phyloP scores from a whole-genome alignment of 2,797 vertebrate species.

The Cyclopterus lumpus region DNA sequence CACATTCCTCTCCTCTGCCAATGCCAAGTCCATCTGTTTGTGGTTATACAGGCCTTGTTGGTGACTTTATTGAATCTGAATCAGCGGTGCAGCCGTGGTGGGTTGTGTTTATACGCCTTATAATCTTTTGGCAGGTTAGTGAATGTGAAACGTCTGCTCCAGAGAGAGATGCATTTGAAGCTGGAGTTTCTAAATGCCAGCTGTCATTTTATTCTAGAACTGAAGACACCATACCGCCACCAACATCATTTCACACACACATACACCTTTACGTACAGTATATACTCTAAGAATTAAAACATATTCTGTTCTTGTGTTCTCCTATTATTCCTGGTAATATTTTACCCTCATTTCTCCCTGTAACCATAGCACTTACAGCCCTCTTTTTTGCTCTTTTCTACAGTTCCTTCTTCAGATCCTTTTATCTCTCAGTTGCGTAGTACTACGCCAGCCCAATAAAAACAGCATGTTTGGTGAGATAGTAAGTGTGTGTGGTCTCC shows the following conservation, averaged over 20 bases:
- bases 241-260: background rate
- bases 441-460: conserved; percentile 21
- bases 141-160: conserved; percentile 29
- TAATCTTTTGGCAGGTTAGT: conserved; percentile 51
- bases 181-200: conserved; percentile 13
- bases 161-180: conserved; percentile 30
- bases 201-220: background rate
- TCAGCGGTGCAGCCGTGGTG: conserved; percentile 48
- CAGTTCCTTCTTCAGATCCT: conserved; percentile 10
- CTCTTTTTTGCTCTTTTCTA: conserved; percentile 20
- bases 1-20: conserved; percentile 30
- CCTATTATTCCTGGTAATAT: background rate
- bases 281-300: background rate
- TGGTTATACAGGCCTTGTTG: conserved; percentile 37
- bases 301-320: background rate
- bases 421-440: conserved; percentile 26
- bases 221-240: background rate
- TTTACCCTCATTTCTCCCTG: background rate
- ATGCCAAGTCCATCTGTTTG: conserved; percentile 63
- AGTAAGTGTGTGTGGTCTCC: conserved; percentile 39
- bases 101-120: conserved; percentile 45
- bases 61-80: conserved; percentile 61
- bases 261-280: no score
- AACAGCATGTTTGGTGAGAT: conserved; percentile 50
- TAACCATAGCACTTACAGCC: background rate